Evolutionary conservation across 2,113 vertebrate genomes (phyloP).

Genomic region (Bombycilla garrulus): DNA sequence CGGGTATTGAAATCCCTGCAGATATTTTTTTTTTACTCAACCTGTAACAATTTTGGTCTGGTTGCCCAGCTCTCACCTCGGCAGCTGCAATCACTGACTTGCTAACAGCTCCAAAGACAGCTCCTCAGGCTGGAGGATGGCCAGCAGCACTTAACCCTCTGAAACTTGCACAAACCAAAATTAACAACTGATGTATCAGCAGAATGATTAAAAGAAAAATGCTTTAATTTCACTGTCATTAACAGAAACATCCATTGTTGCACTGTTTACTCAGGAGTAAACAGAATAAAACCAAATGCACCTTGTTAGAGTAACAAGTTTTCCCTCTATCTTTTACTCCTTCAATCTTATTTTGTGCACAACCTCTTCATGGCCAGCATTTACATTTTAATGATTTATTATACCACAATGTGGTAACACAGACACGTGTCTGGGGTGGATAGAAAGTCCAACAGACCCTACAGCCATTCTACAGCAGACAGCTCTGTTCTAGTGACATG

Average conservation of each 20-base stretch:
- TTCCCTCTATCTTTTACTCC: not conserved
- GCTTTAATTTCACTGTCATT: conserved; percentile 25
- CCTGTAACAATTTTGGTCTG: not conserved
- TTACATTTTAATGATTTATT: not conserved
- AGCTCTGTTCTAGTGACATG: not conserved
- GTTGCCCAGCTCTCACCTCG: fast-evolving
- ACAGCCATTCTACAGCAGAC: not conserved
- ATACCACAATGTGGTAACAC: not conserved
- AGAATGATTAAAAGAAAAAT: not conserved
- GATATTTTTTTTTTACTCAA: not conserved
- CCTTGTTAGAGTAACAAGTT: not conserved
- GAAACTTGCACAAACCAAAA: not conserved
- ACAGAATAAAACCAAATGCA: not conserved
- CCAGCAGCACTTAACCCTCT: not conserved
- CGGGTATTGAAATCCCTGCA: not conserved
- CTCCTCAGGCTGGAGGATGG: not conserved
- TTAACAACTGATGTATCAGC: not conserved
- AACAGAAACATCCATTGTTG: not conserved
- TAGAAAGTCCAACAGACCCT: not conserved
- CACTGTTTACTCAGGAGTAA: not conserved
- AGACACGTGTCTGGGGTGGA: not conserved
- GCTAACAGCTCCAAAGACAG: not conserved
- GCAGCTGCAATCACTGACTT: not conserved
- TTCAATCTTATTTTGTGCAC: not conserved
- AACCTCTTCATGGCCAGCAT: not conserved